Base-by-base conservation (phyloP, 2,888 invertebrate species). In the Coenonympha arcania region DNA sequence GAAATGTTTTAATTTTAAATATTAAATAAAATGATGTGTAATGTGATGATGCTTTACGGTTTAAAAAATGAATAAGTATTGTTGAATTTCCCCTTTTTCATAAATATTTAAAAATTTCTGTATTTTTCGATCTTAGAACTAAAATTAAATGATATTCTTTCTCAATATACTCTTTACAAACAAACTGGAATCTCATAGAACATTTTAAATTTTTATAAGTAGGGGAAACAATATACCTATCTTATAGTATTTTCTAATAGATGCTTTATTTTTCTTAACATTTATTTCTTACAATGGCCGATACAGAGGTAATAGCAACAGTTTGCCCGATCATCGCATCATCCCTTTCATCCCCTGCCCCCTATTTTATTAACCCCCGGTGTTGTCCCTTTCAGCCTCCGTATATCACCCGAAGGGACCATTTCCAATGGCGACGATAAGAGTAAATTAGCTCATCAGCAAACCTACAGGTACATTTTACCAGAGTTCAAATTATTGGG, bases 391-490 rank as follows among this genome's bases (percentile, higher is more conserved):
- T 87, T 88, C 83, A 89, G 88, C 84, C 83, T 87, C 73, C 88
- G 88, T 79, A 85, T 87, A 72, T 89, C 89, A 79, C 87, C 82
- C 71, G 81, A 87, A 70, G 87, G 86, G 74, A 81, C 85, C 73
- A 88, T 90, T 71, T 88, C 89, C 57, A 89, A 89, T 79, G 88
- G 88, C 71, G 89, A 89, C 63, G 91, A 91, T 74, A 91, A 90
- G 81, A 84, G 84, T 89, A 82, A 90, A 89, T 79, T 89, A 89
- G 69, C 86, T 87, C 74, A 92, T 83, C 91, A 92, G 72, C 92
- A 93, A 85, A 92, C 92, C 52, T 92, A 92, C 88, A 91, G 91
- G 92, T 92, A 88, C 75, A 82, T 81, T 43, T 26, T 37, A 24
- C 18, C 36, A 28, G 24, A 2, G 36, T 28, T 37, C 45, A 45